phyloP scores from a whole-genome alignment of 2,797 vertebrate species.

The Lerista edwardsae region DNA sequence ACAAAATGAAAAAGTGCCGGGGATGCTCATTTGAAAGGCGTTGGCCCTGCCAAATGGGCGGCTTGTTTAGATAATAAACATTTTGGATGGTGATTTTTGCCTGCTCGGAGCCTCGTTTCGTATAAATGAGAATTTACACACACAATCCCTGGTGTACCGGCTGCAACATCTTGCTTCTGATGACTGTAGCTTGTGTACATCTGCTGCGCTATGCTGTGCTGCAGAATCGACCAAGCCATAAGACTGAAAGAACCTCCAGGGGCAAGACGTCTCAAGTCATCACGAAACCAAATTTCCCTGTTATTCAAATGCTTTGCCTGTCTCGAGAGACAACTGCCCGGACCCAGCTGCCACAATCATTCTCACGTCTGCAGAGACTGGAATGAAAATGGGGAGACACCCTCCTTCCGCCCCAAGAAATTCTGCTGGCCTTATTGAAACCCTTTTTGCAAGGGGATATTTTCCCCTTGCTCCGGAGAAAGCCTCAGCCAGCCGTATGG shows the following conservation, averaged over 20 bases:
- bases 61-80: constrained; percentile 23
- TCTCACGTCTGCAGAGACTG: too few relatives aligned
- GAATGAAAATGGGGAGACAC: too few relatives aligned
- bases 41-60: neutral
- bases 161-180: constrained; percentile 25
- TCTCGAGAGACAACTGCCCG: neutral
- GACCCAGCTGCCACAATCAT: neutral
- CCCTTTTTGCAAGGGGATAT: too few relatives aligned
- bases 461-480: too few relatives aligned
- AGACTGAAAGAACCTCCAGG: neutral
- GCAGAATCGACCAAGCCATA: neutral
- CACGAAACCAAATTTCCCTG: neutral
- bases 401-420: too few relatives aligned
- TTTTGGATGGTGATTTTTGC: neutral
- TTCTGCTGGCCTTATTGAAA: too few relatives aligned
- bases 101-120: constrained; percentile 2
- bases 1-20: constrained; percentile 53
- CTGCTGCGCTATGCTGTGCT: neutral
- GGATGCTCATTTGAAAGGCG: constrained; percentile 43
- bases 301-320: neutral
- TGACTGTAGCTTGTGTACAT: neutral
- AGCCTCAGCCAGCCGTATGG: too few relatives aligned
- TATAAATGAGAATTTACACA: constrained; percentile 11
- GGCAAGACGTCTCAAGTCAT: neutral
- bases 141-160: neutral